phyloP scores from a whole-genome alignment of 2,797 vertebrate genomes.

The Leucoraja ocellata region DNA sequence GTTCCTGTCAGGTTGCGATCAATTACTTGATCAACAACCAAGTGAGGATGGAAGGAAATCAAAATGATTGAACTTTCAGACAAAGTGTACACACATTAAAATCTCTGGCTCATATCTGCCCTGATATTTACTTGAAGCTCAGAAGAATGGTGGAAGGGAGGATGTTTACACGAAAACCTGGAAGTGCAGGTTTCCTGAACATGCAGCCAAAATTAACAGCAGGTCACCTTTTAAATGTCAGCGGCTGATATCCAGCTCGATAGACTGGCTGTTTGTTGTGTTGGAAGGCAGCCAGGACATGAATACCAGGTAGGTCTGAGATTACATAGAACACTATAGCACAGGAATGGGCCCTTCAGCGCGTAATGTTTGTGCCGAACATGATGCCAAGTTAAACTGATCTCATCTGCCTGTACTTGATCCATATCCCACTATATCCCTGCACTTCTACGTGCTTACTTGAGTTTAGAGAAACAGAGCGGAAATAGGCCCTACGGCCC shows the following conservation, averaged over 20 bases:
- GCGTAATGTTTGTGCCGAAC: too few relatives aligned
- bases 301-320: neutral
- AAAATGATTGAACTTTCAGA: conserved; percentile 12
- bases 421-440: too few relatives aligned
- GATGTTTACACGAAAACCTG: neutral
- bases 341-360: too few relatives aligned
- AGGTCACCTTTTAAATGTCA: neutral
- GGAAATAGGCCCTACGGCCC: too few relatives aligned
- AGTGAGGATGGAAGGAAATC: neutral
- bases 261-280: neutral
- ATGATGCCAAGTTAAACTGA: too few relatives aligned
- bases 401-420: too few relatives aligned
- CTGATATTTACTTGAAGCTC: neutral
- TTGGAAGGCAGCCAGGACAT: neutral
- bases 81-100: neutral
- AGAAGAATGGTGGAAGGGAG: neutral
- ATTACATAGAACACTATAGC: too few relatives aligned
- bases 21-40: neutral
- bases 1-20: conserved; percentile 15
- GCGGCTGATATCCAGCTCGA: neutral
- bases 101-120: neutral
- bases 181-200: neutral
- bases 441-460: too few relatives aligned
- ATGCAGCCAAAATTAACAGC: neutral
- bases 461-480: too few relatives aligned